A percentile compares a stretch with the other conserved stretches of the same genome.
These are phyloP conservation scores for cat (Felis catus) DNA, from an alignment of 2,113 vertebrate species.

Conservation along the genomic window F.catus_Fca126_mat1.0 CM031417.1:83542001-83542500, in stretches of 20 bases:
- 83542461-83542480: constrained; percentile 5
- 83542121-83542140: not conserved
- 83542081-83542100: not conserved
- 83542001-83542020: not conserved
- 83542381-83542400: not conserved
- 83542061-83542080: not conserved
- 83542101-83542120: not conserved
- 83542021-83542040: not conserved
- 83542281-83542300: not conserved
- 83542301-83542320: constrained; percentile 8
- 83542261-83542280: not conserved
- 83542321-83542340: constrained; percentile 59
- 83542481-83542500: constrained; percentile 37
- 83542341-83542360: constrained; percentile 14
- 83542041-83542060: constrained; percentile 2
- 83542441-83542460: not conserved
- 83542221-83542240: not conserved
- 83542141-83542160: not conserved
- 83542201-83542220: not conserved
- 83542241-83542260: not conserved
- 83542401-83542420: not conserved
- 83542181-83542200: not conserved
- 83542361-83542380: not conserved
- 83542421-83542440: not conserved
- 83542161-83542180: not conserved